phyloP scores from a whole-genome alignment of 1,140 invertebrate genomes.

The Lithobius niger region DNA sequence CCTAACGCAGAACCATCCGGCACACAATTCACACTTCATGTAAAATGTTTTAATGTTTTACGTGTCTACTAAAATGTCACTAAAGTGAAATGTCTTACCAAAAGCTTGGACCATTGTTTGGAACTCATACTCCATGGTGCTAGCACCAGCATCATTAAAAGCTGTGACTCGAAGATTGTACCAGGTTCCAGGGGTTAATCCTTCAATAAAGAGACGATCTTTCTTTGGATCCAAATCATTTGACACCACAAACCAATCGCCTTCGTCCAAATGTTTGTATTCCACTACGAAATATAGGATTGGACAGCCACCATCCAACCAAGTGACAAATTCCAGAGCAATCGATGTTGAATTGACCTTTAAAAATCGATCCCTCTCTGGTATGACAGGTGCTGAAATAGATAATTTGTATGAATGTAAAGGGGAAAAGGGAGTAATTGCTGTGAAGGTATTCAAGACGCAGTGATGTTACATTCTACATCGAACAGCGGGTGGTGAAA shows the following conservation, averaged over 20 bases:
- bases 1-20: no score
- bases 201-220: neutral
- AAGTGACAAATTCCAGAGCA: neutral
- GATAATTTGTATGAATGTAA: no score
- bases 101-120: neutral
- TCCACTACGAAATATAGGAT: constrained; percentile 2
- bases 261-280: constrained; percentile 2
- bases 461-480: no score
- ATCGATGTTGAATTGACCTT: neutral
- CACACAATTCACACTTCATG: no score
- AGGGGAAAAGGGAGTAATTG: no score
- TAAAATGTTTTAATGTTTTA: no score
- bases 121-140: constrained; percentile 3
- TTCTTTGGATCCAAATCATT: neutral
- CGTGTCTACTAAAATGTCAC: no score
- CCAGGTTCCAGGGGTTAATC: neutral
- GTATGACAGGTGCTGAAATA: constrained; percentile 5
- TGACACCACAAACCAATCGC: neutral
- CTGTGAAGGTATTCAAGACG: no score
- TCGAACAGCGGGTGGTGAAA: no score
- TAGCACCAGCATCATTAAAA: constrained; percentile 3
- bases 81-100: no score
- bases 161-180: constrained; percentile 4
- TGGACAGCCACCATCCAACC: constrained; percentile 9
- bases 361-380: neutral